These are phyloP conservation scores for Cheilosia urbana DNA, from an alignment of 2,888 invertebrate species.

Conservation along the genomic window DNA sequence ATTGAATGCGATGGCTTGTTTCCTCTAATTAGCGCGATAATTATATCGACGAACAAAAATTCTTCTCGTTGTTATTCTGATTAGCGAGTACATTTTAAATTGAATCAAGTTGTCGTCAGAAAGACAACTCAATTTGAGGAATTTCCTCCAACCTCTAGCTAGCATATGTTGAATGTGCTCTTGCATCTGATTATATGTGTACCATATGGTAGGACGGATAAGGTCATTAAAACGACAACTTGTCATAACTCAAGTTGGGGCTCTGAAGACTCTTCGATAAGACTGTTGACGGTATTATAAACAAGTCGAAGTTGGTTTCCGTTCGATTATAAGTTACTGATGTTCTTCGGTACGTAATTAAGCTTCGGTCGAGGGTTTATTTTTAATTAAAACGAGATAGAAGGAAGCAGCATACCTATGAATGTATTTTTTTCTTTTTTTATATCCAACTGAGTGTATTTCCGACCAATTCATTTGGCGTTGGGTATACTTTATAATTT, in stretches of 20 bases:
- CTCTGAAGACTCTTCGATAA: neutral
- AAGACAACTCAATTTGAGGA: neutral
- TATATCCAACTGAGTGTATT: conserved; percentile 44
- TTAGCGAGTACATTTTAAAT: neutral
- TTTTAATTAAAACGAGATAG: conserved; percentile 67
- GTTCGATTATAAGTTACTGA: neutral
- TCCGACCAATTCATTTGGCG: conserved; percentile 31
- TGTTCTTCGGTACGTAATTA: conserved; percentile 52
- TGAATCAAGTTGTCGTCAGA: neutral
- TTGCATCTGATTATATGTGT: neutral
- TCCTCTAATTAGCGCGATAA: conserved; percentile 46
- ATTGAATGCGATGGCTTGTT: conserved; percentile 45
- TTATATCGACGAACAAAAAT: conserved; percentile 27
- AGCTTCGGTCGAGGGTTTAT: conserved; percentile 50
- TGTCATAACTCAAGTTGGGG: conserved; percentile 4
- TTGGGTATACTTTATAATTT: conserved; percentile 22
- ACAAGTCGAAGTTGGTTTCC: neutral
- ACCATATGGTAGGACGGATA: conserved; percentile 53
- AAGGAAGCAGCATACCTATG: conserved; percentile 22
- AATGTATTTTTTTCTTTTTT: neutral
- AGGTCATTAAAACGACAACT: conserved; percentile 46
- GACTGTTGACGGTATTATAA: neutral
- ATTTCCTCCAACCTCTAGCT: neutral
- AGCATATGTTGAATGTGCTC: conserved; percentile 6
- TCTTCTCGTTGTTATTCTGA: neutral